A percentile compares a stretch with the other conserved stretches of the same genome.
Evolutionary conservation across 2,113 vertebrate genomes (phyloP).

Genomic region (Oostethus manadensis): DNA sequence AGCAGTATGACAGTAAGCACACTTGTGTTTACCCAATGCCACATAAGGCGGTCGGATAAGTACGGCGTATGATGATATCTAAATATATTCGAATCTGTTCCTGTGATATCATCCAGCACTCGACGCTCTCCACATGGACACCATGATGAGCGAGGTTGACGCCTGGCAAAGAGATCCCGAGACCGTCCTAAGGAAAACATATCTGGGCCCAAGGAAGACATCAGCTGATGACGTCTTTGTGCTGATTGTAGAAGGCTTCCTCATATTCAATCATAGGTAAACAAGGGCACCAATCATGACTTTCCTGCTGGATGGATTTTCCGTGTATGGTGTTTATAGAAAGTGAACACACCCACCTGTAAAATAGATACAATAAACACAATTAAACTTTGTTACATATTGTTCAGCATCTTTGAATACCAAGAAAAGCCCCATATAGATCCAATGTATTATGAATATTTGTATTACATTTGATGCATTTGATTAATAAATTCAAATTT

Average conservation of each 20-base stretch:
- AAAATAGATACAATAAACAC: no score
- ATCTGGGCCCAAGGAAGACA: conserved; percentile 7
- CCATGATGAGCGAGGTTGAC: conserved; percentile 77
- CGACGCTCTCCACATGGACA: conserved; percentile 86
- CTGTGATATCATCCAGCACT: conserved; percentile 69
- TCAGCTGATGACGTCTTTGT: conserved; percentile 56
- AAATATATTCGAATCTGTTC: background rate
- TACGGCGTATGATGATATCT: no score
- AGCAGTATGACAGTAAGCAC: conserved; percentile 87
- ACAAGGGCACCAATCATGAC: conserved; percentile 5
- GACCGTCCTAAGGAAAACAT: conserved; percentile 28
- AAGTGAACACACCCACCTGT: no score
- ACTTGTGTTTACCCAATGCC: conserved; percentile 2
- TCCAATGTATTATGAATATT: no score
- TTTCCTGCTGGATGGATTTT: background rate
- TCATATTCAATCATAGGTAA: conserved; percentile 90
- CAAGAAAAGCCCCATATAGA: no score
- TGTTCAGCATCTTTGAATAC: no score
- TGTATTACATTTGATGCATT: no score
- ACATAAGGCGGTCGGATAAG: no score
- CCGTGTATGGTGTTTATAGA: no score
- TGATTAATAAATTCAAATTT: no score
- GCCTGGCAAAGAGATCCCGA: conserved; percentile 69
- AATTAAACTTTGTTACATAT: no score
- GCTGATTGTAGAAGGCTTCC: conserved; percentile 91